These are phyloP conservation scores for Alexandromys fortis DNA, from an alignment of 2,113 vertebrate species.

Conservation along the genomic window DNA sequence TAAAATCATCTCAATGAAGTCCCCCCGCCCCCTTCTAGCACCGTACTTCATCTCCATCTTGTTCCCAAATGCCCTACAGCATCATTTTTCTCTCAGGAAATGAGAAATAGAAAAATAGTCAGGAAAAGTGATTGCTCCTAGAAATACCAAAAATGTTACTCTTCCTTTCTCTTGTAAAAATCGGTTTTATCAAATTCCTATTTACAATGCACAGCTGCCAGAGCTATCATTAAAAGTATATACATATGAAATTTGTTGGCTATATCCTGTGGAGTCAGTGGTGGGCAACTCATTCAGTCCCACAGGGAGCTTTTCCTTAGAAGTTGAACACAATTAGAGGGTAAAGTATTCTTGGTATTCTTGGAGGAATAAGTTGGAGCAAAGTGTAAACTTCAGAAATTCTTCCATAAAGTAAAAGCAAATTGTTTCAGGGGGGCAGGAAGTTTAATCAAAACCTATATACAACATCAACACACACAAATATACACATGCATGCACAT, in stretches of 20 bases:
- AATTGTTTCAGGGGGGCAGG: background rate
- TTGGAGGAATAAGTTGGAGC: background rate
- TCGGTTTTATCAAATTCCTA: slow-evolving; percentile 58
- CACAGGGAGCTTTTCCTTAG: slow-evolving; percentile 1
- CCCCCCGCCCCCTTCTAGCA: background rate
- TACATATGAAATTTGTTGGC: slow-evolving; percentile 72
- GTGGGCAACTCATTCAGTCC: slow-evolving; percentile 74
- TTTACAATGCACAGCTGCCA: slow-evolving; percentile 73
- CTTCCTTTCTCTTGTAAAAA: slow-evolving; percentile 71
- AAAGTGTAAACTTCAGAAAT: slow-evolving; percentile 44
- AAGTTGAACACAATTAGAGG: slow-evolving; percentile 19
- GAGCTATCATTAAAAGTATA: slow-evolving; percentile 67
- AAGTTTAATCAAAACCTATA: slow-evolving; percentile 15
- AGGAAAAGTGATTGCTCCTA: slow-evolving; percentile 38
- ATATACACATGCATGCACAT: background rate
- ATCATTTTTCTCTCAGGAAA: slow-evolving; percentile 49
- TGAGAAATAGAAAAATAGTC: background rate
- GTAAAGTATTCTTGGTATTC: background rate
- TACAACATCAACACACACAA: background rate
- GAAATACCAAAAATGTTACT: slow-evolving; percentile 34
- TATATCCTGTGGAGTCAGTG: slow-evolving; percentile 68
- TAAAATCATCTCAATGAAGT: background rate
- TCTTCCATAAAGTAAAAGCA: background rate
- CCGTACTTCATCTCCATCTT: background rate
- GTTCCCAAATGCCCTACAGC: slow-evolving; percentile 12